phyloP scores from a whole-genome alignment of 2,888 invertebrate genomes.

The Drosophila pseudotalamancana region DNA sequence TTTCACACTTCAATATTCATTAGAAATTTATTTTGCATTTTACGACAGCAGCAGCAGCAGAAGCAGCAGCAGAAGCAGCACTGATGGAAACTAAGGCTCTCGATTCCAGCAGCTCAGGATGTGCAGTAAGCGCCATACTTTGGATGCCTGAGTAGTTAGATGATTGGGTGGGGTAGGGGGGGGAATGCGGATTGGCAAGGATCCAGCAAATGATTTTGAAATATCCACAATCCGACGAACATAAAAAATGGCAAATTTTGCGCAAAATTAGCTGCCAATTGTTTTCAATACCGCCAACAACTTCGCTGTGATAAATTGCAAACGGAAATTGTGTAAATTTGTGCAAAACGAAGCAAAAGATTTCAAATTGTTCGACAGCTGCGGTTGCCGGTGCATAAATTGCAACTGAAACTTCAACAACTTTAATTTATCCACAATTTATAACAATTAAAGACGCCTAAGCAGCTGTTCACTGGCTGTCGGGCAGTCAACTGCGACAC shows the following conservation, averaged over 20 bases:
- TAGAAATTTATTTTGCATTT: constrained; percentile 74
- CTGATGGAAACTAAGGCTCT: constrained; percentile 29
- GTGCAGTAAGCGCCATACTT: constrained; percentile 6
- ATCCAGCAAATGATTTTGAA: constrained; percentile 38
- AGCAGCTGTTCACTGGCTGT: constrained; percentile 20
- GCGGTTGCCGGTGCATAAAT: constrained; percentile 32
- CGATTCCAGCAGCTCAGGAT: constrained; percentile 12
- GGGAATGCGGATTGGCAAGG: constrained; percentile 30
- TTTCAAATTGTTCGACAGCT: constrained; percentile 59
- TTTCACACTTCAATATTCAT: constrained; percentile 78
- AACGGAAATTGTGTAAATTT: constrained; percentile 73
- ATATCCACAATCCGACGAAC: constrained; percentile 38
- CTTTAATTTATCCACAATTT: constrained; percentile 64
- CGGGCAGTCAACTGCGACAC: constrained; percentile 22
- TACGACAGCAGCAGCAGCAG: constrained; percentile 56
- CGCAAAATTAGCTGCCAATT: constrained; percentile 78
- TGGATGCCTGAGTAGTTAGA: not conserved
- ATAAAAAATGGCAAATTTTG: constrained; percentile 68
- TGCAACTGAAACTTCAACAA: constrained; percentile 20
- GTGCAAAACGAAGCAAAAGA: constrained; percentile 69
- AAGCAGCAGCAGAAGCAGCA: no score
- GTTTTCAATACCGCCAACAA: constrained; percentile 70
- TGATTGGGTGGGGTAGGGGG: not conserved
- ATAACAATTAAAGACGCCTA: constrained; percentile 64
- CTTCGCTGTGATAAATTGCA: constrained; percentile 56